Conservation (phyloP, 2,113 vertebrate species). For the Chionodraco myersi region DNA sequence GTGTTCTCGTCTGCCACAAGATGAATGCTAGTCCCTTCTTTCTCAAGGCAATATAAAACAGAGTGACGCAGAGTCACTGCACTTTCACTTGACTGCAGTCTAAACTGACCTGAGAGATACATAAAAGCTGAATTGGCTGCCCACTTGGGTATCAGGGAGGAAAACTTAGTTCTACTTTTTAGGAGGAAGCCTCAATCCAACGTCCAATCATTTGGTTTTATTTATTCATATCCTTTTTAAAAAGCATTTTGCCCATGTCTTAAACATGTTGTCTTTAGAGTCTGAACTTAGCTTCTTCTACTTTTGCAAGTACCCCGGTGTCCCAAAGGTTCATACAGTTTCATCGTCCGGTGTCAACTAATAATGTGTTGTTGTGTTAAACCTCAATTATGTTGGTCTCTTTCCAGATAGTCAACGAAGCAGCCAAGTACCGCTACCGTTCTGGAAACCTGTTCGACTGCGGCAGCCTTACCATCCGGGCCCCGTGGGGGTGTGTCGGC, state of each 20-base stretch:
- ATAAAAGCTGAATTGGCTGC: constrained; percentile 55
- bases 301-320: background rate
- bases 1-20: constrained; percentile 52
- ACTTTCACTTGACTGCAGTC: constrained; percentile 37
- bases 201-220: no score
- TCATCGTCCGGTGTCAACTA: background rate
- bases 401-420: constrained; percentile 96
- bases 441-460: constrained; percentile 96
- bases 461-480: constrained; percentile 94
- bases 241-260: no score
- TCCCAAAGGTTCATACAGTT: background rate
- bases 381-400: background rate
- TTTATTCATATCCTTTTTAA: no score
- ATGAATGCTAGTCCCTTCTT: constrained; percentile 56
- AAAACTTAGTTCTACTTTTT: constrained; percentile 36
- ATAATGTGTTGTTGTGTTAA: background rate
- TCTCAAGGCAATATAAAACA: constrained; percentile 60
- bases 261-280: no score
- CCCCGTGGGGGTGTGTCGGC: constrained; percentile 97
- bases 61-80: constrained; percentile 22
- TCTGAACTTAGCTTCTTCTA: background rate
- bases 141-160: constrained; percentile 45
- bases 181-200: constrained; percentile 21
- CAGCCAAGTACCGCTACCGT: constrained; percentile 97
- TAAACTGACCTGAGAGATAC: constrained; percentile 52